These are phyloP conservation scores for Sciaenops ocellatus DNA, from an alignment of 2,797 vertebrate species.

Conservation along the genomic window DNA sequence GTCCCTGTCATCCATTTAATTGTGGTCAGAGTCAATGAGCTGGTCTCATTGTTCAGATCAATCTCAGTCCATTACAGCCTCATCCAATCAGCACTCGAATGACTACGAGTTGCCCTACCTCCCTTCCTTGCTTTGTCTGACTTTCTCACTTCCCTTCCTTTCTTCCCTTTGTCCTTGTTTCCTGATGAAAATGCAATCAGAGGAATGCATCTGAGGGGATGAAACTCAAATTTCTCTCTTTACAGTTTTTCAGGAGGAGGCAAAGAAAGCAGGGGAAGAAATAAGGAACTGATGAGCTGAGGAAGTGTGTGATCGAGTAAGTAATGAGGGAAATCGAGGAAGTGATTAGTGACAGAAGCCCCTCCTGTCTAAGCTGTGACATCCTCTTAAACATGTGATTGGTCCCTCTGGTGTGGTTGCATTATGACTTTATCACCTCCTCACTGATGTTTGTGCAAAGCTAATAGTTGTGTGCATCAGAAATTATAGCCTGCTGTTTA, in stretches of 20 bases:
- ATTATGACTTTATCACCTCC: constrained; percentile 66
- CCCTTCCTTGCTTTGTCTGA: constrained; percentile 49
- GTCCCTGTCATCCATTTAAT: constrained; percentile 35
- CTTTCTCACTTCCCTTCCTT: constrained; percentile 56
- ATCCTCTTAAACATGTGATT: constrained; percentile 71
- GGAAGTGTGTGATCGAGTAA: constrained; percentile 69
- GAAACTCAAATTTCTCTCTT: constrained; percentile 45
- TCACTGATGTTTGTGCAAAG: constrained; percentile 83
- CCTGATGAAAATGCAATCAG: constrained; percentile 73
- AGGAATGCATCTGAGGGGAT: constrained; percentile 67
- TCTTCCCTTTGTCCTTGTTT: constrained; percentile 64
- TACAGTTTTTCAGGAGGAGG: constrained; percentile 73
- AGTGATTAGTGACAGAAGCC: constrained; percentile 70
- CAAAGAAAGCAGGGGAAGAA: constrained; percentile 63
- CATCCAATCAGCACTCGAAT: constrained; percentile 48
- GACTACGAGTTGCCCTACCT: constrained; percentile 38
- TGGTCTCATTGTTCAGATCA: constrained; percentile 73
- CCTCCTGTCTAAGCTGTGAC: constrained; percentile 71
- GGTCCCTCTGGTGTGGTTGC: constrained; percentile 77
- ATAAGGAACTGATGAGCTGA: constrained; percentile 60
- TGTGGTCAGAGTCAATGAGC: constrained; percentile 70
- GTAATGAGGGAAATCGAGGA: constrained; percentile 69
- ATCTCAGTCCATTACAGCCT: constrained; percentile 53
- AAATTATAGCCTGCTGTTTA: constrained; percentile 84
- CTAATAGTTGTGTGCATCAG: constrained; percentile 75